Percentiles rank a stretch among this genome's conserved stretches.
phyloP scores from a whole-genome alignment of 2,113 vertebrate species.

The Oostethus manadensis region DNA sequence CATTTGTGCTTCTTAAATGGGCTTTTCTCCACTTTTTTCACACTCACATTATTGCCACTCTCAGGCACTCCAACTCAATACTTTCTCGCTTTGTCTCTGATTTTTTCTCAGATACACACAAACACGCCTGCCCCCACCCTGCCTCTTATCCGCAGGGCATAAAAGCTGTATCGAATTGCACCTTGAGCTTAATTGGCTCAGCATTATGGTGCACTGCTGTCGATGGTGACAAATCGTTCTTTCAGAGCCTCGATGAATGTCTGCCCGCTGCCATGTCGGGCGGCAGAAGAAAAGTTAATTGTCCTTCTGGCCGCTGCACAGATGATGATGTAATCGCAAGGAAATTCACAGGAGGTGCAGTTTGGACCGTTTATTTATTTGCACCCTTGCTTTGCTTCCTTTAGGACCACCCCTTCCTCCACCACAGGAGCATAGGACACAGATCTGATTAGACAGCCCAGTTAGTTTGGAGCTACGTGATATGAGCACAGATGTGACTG shows the following conservation, averaged over 20 bases:
- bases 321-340: constrained; percentile 61
- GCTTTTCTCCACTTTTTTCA: constrained; percentile 35
- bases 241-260: constrained; percentile 65
- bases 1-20: constrained; percentile 14
- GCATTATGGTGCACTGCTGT: constrained; percentile 68
- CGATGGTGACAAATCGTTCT: constrained; percentile 72
- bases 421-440: constrained; percentile 21
- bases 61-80: constrained; percentile 56
- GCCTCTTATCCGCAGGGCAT: constrained; percentile 61
- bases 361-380: constrained; percentile 61
- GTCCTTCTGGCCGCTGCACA: constrained; percentile 62
- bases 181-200: constrained; percentile 70
- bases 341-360: constrained; percentile 48
- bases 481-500: constrained; percentile 37
- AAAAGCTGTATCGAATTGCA: constrained; percentile 74
- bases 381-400: constrained; percentile 38
- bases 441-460: constrained; percentile 45
- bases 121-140: constrained; percentile 20
- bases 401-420: constrained; percentile 47
- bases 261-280: constrained; percentile 56
- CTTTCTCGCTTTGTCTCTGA: constrained; percentile 40
- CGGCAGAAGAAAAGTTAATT: constrained; percentile 64
- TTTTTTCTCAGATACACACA: constrained; percentile 39
- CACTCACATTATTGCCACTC: constrained; percentile 44
- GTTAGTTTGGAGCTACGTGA: constrained; percentile 39